Conservation (phyloP, 2,888 invertebrate species). For the Drosophila greeni region DNA sequence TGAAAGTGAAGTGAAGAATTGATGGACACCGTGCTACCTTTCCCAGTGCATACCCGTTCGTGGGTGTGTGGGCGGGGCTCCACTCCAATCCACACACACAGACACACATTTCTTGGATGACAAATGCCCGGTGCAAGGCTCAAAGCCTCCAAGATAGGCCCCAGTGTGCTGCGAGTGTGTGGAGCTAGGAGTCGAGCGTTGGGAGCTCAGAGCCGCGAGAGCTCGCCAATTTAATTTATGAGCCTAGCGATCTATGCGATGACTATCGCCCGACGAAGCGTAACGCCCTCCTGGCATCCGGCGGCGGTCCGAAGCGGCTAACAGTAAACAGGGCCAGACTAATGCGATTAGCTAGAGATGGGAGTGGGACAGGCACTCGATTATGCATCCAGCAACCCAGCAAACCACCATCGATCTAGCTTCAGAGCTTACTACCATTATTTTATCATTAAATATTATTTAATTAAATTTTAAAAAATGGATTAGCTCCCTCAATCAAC, state of each 20-base stretch:
- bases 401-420: neutral
- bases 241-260: slow-evolving; percentile 54
- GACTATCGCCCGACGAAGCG: slow-evolving; percentile 57
- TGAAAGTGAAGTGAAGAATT: slow-evolving; percentile 77
- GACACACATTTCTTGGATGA: slow-evolving; percentile 52
- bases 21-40: slow-evolving; percentile 65
- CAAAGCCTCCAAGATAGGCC: slow-evolving; percentile 5
- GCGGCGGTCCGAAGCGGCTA: slow-evolving; percentile 12
- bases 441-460: neutral
- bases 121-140: slow-evolving; percentile 50
- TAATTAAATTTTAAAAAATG: too few species aligned
- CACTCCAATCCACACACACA: slow-evolving; percentile 36
- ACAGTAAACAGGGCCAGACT: slow-evolving; percentile 31
- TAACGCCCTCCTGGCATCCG: slow-evolving; percentile 53
- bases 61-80: slow-evolving; percentile 25
- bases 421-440: neutral
- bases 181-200: neutral
- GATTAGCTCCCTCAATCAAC: too few species aligned
- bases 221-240: slow-evolving; percentile 59
- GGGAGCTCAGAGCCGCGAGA: slow-evolving; percentile 1
- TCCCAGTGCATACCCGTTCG: slow-evolving; percentile 3
- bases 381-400: neutral
- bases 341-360: slow-evolving; percentile 25
- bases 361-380: neutral
- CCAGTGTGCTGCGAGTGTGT: neutral